A percentile compares a stretch with the other conserved stretches of the same genome.
Conservation (phyloP, 1,140 invertebrate genomes). For the Panonychus citri region DNA sequence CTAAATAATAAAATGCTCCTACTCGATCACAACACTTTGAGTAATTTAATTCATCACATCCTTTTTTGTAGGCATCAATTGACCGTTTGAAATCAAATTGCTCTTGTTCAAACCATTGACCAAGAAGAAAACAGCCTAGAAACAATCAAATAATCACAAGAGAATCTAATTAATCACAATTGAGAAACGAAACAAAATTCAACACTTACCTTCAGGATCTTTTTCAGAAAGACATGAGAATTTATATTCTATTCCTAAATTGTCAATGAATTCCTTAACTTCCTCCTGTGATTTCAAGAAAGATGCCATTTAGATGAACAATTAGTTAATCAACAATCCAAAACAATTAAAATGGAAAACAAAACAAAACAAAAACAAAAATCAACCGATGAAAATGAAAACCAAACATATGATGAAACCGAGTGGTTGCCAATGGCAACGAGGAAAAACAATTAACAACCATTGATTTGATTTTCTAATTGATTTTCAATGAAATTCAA, state of each 20-base stretch:
- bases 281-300: constrained; percentile 51
- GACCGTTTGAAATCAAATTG: constrained; percentile 50
- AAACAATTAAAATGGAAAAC: no score
- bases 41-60: constrained; percentile 57
- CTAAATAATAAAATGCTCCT: neutral
- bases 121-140: constrained; percentile 50
- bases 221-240: constrained; percentile 68
- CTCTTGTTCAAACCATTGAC: constrained; percentile 34
- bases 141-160: constrained; percentile 40
- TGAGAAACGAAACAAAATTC: neutral
- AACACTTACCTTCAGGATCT: constrained; percentile 37
- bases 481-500: no score
- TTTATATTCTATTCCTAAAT: constrained; percentile 63
- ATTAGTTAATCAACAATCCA: neutral
- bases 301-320: neutral
- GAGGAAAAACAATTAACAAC: no score
- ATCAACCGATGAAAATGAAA: no score
- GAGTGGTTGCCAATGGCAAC: no score
- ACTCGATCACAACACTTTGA: constrained; percentile 40
- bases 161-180: neutral
- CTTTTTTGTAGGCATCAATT: constrained; percentile 46
- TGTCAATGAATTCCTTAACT: constrained; percentile 61
- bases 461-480: no score
- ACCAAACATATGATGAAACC: no score
- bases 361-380: no score